Conservation (phyloP, 1,140 invertebrate genomes). For the Bemisia tabaci region DNA sequence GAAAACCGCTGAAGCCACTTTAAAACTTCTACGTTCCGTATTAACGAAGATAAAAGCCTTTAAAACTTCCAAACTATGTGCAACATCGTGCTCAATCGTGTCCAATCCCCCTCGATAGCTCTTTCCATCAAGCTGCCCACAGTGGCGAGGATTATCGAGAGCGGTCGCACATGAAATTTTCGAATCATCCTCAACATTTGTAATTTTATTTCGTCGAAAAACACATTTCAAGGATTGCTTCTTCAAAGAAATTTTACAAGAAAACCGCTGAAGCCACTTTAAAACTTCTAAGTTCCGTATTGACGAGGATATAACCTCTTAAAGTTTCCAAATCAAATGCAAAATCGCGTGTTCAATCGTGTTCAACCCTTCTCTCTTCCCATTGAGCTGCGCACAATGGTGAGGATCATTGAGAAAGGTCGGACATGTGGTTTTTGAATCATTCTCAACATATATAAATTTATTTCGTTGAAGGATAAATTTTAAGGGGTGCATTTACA, state of each 20-base stretch:
- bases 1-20: neutral
- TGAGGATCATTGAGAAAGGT: too few relatives aligned
- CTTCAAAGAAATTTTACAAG: neutral
- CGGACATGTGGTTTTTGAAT: too few relatives aligned
- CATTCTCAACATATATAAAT: too few relatives aligned
- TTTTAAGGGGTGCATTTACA: neutral
- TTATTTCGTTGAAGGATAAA: too few relatives aligned
- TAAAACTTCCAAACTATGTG: neutral
- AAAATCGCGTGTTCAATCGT: too few relatives aligned
- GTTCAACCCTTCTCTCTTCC: too few relatives aligned
- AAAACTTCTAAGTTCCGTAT: neutral
- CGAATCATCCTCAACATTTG: too few relatives aligned
- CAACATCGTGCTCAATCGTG: neutral
- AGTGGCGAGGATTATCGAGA: too few relatives aligned
- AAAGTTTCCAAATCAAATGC: too few relatives aligned
- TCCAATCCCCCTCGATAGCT: neutral
- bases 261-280: neutral
- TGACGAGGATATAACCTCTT: too few relatives aligned
- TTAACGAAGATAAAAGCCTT: neutral
- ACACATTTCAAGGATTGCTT: neutral
- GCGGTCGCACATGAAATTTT: too few relatives aligned
- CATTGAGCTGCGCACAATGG: too few relatives aligned
- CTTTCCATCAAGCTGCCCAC: neutral
- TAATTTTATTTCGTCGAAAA: neutral
- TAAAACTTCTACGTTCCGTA: neutral